Evolutionary conservation across 2,113 vertebrate species (phyloP).

Genomic region (Corapipo altera): DNA sequence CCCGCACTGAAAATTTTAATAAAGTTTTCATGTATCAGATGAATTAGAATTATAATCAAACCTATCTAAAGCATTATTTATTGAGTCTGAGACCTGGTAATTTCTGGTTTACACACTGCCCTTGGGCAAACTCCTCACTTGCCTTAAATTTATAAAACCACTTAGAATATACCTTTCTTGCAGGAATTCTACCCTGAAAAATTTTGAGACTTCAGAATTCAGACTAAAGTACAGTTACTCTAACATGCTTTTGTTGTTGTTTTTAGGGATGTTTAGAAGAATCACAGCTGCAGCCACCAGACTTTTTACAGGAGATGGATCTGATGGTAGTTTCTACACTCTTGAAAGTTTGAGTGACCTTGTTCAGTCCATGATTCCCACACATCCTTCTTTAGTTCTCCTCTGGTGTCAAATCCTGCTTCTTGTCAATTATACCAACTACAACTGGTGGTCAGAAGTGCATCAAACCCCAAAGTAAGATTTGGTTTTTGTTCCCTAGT

Average conservation of each 20-base stretch:
- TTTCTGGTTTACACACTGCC: not conserved
- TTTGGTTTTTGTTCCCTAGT: not conserved
- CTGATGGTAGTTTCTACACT: conserved; percentile 81
- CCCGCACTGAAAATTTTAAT: not conserved
- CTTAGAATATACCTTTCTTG: not conserved
- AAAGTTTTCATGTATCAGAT: not conserved
- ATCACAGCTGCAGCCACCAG: conserved; percentile 91
- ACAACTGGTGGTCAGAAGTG: conserved; percentile 95
- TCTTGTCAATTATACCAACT: conserved; percentile 95
- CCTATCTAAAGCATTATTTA: not conserved
- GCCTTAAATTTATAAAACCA: not conserved
- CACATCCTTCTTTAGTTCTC: conserved; percentile 93
- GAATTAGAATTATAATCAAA: not conserved
- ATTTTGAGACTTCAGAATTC: not conserved
- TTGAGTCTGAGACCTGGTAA: not conserved
- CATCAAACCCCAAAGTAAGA: conserved; percentile 92
- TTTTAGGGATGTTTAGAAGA: conserved; percentile 92
- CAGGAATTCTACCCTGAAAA: not conserved
- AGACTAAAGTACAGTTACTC: not conserved
- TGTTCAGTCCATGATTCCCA: conserved; percentile 89
- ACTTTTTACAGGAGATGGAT: conserved; percentile 83
- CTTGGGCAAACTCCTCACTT: not conserved
- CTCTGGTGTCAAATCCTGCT: conserved; percentile 98
- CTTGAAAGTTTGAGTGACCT: conserved; percentile 85
- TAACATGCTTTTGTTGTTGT: not conserved